These are phyloP conservation scores for Anarsia innoxiella DNA, from an alignment of 2,888 invertebrate genomes.

Conservation along the genomic window DNA sequence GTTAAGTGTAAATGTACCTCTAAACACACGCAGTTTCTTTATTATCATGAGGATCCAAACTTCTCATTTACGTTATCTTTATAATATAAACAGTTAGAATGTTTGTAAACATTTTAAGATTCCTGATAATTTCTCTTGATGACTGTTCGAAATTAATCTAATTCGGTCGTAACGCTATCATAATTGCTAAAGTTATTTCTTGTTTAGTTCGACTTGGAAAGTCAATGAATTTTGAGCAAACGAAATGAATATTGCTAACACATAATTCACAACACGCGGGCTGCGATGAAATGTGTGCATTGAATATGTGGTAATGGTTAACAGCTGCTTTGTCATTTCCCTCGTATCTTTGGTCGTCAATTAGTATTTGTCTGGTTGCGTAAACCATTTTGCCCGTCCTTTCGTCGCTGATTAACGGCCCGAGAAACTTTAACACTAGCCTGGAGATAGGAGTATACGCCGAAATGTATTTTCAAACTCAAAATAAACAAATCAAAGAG, in stretches of 20 bases:
- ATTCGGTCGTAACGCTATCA: constrained; percentile 7
- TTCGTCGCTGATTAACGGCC: constrained; percentile 39
- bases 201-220: too few species aligned
- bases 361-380: constrained; percentile 31
- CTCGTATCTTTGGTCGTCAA: constrained; percentile 26
- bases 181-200: constrained; percentile 6
- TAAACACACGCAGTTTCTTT: constrained; percentile 16
- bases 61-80: constrained; percentile 21
- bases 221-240: too few species aligned
- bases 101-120: constrained; percentile 22
- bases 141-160: constrained; percentile 11
- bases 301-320: too few species aligned
- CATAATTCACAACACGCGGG: too few species aligned
- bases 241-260: too few species aligned
- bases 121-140: constrained; percentile 15
- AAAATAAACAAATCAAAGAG: constrained; percentile 64
- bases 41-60: constrained; percentile 15
- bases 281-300: background rate
- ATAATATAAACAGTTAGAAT: constrained; percentile 20
- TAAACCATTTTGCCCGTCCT: constrained; percentile 40
- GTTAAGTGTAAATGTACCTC: constrained; percentile 18
- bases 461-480: constrained; percentile 49
- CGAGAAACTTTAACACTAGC: constrained; percentile 22
- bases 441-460: constrained; percentile 24
- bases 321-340: constrained; percentile 10